Percentiles rank a stretch among this genome's conserved stretches.
These are phyloP conservation scores for Benthosema pterotum DNA, from an alignment of 2,797 vertebrate genomes.

Conservation along the genomic window DNA sequence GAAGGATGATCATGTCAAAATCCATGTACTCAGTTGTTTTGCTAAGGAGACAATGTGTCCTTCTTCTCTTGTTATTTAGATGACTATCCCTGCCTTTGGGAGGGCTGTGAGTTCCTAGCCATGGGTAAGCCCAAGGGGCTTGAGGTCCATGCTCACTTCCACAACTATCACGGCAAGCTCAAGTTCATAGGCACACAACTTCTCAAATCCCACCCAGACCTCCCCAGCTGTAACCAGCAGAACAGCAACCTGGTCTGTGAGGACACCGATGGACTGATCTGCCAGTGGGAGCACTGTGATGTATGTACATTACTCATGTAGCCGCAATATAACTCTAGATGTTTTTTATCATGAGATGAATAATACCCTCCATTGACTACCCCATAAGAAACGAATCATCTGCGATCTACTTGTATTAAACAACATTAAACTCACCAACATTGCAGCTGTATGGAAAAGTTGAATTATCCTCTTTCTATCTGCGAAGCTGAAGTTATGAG, in stretches of 20 bases:
- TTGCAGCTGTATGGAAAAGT: too few relatives aligned
- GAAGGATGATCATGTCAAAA: not conserved
- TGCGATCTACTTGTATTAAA: too few relatives aligned
- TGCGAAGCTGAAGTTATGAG: too few relatives aligned
- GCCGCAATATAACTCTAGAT: too few relatives aligned
- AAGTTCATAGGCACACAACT: slow-evolving; percentile 75
- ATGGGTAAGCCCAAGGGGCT: slow-evolving; percentile 75
- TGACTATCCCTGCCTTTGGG: slow-evolving; percentile 77
- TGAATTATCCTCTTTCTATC: too few relatives aligned
- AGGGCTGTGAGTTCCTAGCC: slow-evolving; percentile 76
- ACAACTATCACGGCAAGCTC: slow-evolving; percentile 81
- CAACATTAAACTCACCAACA: too few relatives aligned
- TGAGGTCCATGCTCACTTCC: slow-evolving; percentile 74
- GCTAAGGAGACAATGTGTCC: not conserved
- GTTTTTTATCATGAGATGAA: too few relatives aligned
- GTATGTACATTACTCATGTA: too few relatives aligned
- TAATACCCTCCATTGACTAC: too few relatives aligned
- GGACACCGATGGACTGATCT: slow-evolving; percentile 67
- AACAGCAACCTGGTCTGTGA: slow-evolving; percentile 79
- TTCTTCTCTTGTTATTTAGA: slow-evolving; percentile 53
- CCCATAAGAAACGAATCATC: too few relatives aligned
- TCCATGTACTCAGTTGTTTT: not conserved
- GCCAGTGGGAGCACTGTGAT: slow-evolving; percentile 83
- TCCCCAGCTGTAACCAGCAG: slow-evolving; percentile 74
- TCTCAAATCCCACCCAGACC: slow-evolving; percentile 63